Evolutionary conservation across 2,113 vertebrate genomes (phyloP), one percentile per base, ranked within the genome.

Genomic region (Micromys minutus): DNA sequence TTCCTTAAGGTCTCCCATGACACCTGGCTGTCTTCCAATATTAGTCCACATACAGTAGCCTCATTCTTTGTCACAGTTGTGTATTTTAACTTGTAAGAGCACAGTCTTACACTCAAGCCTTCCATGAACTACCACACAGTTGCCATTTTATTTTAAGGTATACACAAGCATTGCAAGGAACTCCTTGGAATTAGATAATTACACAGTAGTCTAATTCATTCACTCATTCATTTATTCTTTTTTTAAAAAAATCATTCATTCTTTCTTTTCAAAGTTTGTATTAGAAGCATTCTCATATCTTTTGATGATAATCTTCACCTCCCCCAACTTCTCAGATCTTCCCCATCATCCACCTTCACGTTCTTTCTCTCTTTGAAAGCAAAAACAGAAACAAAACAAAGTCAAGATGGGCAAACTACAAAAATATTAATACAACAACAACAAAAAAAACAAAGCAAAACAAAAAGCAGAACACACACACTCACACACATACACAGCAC

Each of bases 81-180:
- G 24, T 52, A 29, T 94, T 92, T 95, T 89, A 87, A 76, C 74
- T 91, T 89, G 13, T 91, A 45, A 94, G 79, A 50, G 84, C 61
- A 47, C 86, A n/a, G 52, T 16, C 24, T 16, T 8, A 45, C 83
- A 83, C 29, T 57, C 77, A 65, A 65, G 2, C 69, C 89, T 89
- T 69, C 17, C 50, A 12, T 2, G 67, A 34, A 69, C 26, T 63
- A 72, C 36, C 42, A 90, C 17, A 34, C 24, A 88, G 69, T 88
- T 92, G 81, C 34, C 39, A 2, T n/a, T 31, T 87, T 81, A 61
- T 76, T 90, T 89, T n/a, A 26, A 69, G 7, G 45, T 85, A 2
- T 55, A 75, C 71, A 39, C 21, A n/a, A 65, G 36, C 9, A 16
- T 36, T 59, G 61, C 22, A 72, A 88, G 12, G 76, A 92, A 39